Evolutionary conservation across 2,113 vertebrate species (phyloP), one percentile per base, ranked within the genome.

Genomic region (Eidolon helvum): DNA sequence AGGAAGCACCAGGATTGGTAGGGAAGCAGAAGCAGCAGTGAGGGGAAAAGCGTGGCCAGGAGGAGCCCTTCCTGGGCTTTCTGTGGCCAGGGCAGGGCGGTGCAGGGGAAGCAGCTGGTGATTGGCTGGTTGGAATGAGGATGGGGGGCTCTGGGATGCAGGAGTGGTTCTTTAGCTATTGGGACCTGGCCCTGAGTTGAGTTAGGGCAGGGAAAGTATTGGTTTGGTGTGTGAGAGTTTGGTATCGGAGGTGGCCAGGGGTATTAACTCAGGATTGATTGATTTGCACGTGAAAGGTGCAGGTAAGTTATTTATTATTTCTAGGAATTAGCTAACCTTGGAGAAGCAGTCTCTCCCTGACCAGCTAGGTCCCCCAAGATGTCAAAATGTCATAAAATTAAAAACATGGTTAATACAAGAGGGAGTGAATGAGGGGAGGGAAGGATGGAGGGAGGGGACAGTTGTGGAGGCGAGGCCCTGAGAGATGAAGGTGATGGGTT

Each of bases 331-430:
- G 12, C 14, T 53, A 61, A 28, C 15, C 22, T 5, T 19, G 3
- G 65, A 71, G 12, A 15, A 21, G 18, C 11, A 65, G n/a, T 40
- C 11, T 59, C 15, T 61, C 24, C 26, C 16, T 50, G 12, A 40
- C 1, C 48, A 48, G 28, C 14, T 75, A 35, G 16, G 2, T 19
- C 5, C 28, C 26, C 18, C 22, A 33, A n/a, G 14, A 30, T 28
- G 61, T 94, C 53, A 91, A 84, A 75, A 48, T 9, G 83, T 45
- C n/a, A 68, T 30, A 45, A 83, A 87, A 45, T 50, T 57, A 10
- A 68, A 74, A 57, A 6, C 33, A 28, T 59, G 38, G 65, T 68
- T 45, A 61, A 63, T 53, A 19, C 10, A 68, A 48, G 30, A 82
- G n/a, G 16, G 33, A 65, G 16, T 16, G 2, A 45, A 40, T 82